phyloP scores from a whole-genome alignment of 2,113 vertebrate genomes.

The Nesogale talazaci region DNA sequence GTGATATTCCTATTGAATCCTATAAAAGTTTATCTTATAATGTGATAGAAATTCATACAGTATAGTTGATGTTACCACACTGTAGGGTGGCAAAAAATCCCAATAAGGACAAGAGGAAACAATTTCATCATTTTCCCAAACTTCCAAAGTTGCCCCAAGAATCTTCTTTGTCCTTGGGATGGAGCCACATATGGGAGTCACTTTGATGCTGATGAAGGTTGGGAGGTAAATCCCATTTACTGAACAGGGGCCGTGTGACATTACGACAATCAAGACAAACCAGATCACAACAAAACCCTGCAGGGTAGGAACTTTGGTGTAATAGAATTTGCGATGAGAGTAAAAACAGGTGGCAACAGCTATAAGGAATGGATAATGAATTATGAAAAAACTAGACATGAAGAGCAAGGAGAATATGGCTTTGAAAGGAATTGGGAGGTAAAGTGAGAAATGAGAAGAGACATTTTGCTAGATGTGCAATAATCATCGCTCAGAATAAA shows the following conservation, averaged over 20 bases:
- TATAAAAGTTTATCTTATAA: background rate
- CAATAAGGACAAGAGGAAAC: background rate
- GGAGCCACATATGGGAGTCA: background rate
- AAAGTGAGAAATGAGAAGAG: background rate
- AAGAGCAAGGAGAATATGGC: background rate
- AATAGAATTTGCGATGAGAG: background rate
- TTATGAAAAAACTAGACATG: background rate
- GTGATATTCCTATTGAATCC: background rate
- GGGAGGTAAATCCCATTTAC: background rate
- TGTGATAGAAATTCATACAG: background rate
- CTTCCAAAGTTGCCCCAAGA: background rate
- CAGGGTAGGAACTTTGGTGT: background rate
- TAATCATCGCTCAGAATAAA: background rate
- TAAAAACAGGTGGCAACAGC: background rate
- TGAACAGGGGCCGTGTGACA: background rate
- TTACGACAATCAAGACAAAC: background rate
- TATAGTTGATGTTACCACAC: background rate
- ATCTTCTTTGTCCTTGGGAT: background rate
- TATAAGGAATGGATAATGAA: background rate
- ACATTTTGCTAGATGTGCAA: background rate
- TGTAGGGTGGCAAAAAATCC: background rate
- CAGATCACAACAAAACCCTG: no score
- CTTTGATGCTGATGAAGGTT: background rate
- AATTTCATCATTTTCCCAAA: background rate
- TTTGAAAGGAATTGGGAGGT: background rate